Evolutionary conservation across 2,888 invertebrate genomes (phyloP), one percentile per base, ranked within the genome.

Genomic region (Lasiommata megera): DNA sequence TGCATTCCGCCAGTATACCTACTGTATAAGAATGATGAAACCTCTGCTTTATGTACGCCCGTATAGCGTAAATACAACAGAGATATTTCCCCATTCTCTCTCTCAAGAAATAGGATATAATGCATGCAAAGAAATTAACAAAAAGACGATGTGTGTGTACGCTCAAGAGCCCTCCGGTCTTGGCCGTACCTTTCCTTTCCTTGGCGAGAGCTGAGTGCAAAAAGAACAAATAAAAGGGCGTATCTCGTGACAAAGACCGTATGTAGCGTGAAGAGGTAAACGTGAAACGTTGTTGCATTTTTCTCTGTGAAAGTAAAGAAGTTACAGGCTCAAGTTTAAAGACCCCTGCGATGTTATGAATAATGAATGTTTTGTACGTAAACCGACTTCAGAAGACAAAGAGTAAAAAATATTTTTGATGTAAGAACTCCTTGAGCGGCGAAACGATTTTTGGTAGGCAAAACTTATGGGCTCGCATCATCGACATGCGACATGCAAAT

Each of bases 211-310:
- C 29, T 46, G 28, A 46, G 29, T 29, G 44, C 29, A 46, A 46
- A 46, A 46, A 46, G 44, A 28, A 28, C 44, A 46, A 46, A 46
- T 46, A 46, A 46, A 46, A 28, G 44, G 23, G 11, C 34, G 34
- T 34, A 28, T 46, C 44, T 46, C 9, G 29, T 46, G 44, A 46
- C 44, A 46, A 46, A 46, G 44, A 12, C 8, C 28, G 28, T 29
- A 44, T 28, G 28, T 28, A 46, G 18, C 28, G 28, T 46, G 29
- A 46, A 46, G 44, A 46, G 44, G 44, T 46, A 14, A 46, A 46
- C 29, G 44, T 29, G 44, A 46, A 29, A 46, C 44, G 44, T 29
- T 46, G 44, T 29, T 29, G 44, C 44, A 46, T 34, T 46, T 46
- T 46, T 46, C 34, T 44, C 44, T 12, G 34, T 34, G 34, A 46